A percentile compares a stretch with the other conserved stretches of the same genome.
Evolutionary conservation across 2,113 vertebrate species (phyloP).

Genomic region (Nesoenas mayeri): DNA sequence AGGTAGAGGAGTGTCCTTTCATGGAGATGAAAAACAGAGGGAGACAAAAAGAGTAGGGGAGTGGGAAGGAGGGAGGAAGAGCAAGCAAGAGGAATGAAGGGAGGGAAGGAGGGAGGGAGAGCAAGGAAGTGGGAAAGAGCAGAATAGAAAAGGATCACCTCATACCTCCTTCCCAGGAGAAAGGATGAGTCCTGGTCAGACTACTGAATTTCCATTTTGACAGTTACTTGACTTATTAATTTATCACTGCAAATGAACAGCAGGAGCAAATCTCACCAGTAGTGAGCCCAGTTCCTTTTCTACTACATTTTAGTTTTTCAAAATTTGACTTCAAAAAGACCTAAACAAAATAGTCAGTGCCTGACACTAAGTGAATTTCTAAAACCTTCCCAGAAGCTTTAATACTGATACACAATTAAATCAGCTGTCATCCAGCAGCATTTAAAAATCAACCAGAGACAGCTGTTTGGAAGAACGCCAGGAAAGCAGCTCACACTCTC

Average conservation of each 20-base stretch:
- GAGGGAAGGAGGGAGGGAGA: background rate
- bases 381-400: background rate
- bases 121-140: background rate
- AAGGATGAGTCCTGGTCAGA: background rate
- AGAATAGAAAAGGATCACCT: background rate
- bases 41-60: background rate
- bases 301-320: background rate
- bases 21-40: background rate
- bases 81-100: background rate
- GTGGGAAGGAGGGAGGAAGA: background rate
- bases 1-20: background rate
- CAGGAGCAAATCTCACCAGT: background rate
- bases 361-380: background rate
- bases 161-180: background rate
- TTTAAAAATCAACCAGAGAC: background rate
- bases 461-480: background rate
- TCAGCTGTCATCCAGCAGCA: constrained; percentile 7
- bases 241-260: background rate
- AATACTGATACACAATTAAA: background rate
- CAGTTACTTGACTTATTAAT: background rate
- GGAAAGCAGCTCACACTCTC: background rate
- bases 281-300: background rate
- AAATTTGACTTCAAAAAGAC: background rate
- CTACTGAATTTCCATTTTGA: background rate
- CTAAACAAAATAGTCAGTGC: background rate